phyloP scores from a whole-genome alignment of 2,797 vertebrate species.

The Myotis vivesi region DNA sequence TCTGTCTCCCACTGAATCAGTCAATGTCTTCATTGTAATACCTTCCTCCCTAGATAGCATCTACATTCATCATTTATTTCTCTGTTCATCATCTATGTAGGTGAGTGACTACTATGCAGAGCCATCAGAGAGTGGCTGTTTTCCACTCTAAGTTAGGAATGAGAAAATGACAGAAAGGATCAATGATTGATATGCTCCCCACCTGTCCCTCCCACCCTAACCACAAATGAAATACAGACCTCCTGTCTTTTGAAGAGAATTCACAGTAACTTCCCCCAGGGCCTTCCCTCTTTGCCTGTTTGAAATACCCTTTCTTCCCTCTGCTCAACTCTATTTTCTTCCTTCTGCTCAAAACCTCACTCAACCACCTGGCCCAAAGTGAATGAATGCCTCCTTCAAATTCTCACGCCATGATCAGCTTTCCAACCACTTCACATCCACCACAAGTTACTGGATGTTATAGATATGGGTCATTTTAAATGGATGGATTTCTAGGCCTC shows the following conservation, averaged over 20 bases:
- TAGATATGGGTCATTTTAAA: neutral
- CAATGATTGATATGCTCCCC: neutral
- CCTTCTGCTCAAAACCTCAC: neutral
- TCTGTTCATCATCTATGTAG: neutral
- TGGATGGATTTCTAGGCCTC: neutral
- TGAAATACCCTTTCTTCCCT: neutral
- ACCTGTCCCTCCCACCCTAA: neutral
- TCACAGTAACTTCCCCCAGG: neutral
- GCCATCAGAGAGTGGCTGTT: neutral
- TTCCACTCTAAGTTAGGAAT: neutral
- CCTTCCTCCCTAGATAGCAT: neutral
- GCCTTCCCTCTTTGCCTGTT: neutral
- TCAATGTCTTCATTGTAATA: neutral
- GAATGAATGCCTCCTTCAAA: neutral
- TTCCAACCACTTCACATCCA: neutral
- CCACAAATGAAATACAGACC: neutral
- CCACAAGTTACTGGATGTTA: neutral
- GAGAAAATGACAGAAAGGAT: slow-evolving; percentile 18
- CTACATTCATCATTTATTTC: neutral
- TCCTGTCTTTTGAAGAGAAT: neutral
- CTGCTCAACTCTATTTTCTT: neutral
- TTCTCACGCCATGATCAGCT: neutral
- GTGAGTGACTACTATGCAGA: neutral
- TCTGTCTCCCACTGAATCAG: neutral
- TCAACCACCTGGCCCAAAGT: neutral